These are phyloP conservation scores for Dilophus febrilis DNA, from an alignment of 2,888 invertebrate genomes.

Conservation along the genomic window DNA sequence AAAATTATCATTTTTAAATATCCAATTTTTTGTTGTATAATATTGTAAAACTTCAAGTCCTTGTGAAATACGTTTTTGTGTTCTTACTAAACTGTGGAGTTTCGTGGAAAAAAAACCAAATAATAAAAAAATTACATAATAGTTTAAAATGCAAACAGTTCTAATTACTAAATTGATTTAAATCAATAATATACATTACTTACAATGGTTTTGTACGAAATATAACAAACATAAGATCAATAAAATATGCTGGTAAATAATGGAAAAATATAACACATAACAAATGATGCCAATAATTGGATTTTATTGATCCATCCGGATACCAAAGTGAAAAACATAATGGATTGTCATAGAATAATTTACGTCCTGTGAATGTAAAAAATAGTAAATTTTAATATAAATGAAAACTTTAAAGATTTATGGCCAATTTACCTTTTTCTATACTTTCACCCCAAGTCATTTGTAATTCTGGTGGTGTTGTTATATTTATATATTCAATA, in stretches of 20 bases:
- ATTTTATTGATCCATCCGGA: conserved; percentile 56
- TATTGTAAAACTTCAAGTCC: conserved; percentile 50
- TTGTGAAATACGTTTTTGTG: conserved; percentile 38
- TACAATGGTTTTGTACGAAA: conserved; percentile 63
- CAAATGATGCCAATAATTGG: conserved; percentile 44
- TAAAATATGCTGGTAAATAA: conserved; percentile 56
- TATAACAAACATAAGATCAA: conserved; percentile 49
- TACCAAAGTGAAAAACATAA: conserved; percentile 64
- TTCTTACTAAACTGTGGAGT: conserved; percentile 39
- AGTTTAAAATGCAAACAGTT: too few relatives aligned
- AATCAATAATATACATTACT: too few relatives aligned
- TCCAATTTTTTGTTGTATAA: conserved; percentile 66
- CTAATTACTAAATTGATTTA: too few relatives aligned
- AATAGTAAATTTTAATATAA: too few relatives aligned
- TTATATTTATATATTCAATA: conserved; percentile 38
- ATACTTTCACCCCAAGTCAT: conserved; percentile 74
- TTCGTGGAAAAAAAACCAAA: background rate
- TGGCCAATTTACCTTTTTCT: conserved; percentile 36
- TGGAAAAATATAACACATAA: conserved; percentile 54
- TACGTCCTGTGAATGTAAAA: conserved; percentile 27
- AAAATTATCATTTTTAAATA: conserved; percentile 48
- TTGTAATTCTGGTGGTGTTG: conserved; percentile 57
- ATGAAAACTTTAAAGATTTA: conserved; percentile 27
- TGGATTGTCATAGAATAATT: conserved; percentile 49
- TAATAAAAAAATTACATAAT: background rate